Percentiles rank a stretch among this genome's conserved stretches.
phyloP scores from a whole-genome alignment of 2,888 invertebrate species.

The Pandemis cinnamomeana region DNA sequence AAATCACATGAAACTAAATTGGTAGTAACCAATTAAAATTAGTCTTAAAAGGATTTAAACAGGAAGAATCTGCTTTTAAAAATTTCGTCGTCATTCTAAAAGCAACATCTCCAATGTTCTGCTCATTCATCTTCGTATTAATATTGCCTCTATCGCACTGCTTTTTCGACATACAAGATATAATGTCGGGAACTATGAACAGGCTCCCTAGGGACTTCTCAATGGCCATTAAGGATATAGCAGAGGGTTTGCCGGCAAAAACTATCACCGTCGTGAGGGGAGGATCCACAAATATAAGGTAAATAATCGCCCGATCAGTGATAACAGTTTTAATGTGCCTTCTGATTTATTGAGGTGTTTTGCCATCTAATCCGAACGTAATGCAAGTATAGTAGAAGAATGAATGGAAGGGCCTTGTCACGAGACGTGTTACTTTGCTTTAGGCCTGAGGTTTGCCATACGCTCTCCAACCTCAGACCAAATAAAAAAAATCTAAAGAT shows the following conservation, averaged over 20 bases:
- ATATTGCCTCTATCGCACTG: constrained; percentile 42
- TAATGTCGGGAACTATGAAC: constrained; percentile 60
- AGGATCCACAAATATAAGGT: constrained; percentile 74
- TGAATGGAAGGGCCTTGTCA: too few species aligned
- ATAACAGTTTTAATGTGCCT: constrained; percentile 8
- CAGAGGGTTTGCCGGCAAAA: constrained; percentile 67
- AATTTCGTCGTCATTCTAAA: background rate
- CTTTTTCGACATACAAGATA: constrained; percentile 66
- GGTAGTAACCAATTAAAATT: too few species aligned
- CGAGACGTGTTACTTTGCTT: too few species aligned
- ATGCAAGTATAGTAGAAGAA: background rate
- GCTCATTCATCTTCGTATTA: constrained; percentile 17
- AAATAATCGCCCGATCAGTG: constrained; percentile 40
- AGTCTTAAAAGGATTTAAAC: too few species aligned
- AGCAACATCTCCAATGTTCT: background rate
- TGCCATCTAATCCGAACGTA: background rate
- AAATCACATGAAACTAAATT: background rate
- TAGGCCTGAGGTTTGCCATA: too few species aligned
- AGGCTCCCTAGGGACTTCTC: constrained; percentile 68
- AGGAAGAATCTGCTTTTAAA: background rate
- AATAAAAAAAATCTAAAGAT: too few species aligned
- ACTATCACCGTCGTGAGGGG: constrained; percentile 72
- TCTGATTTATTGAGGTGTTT: constrained; percentile 5
- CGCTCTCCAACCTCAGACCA: too few species aligned
- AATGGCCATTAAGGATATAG: constrained; percentile 74